Evolutionary conservation across 2,113 vertebrate genomes (phyloP).

Genomic region (Rhynchopsitta pachyrhyncha): DNA sequence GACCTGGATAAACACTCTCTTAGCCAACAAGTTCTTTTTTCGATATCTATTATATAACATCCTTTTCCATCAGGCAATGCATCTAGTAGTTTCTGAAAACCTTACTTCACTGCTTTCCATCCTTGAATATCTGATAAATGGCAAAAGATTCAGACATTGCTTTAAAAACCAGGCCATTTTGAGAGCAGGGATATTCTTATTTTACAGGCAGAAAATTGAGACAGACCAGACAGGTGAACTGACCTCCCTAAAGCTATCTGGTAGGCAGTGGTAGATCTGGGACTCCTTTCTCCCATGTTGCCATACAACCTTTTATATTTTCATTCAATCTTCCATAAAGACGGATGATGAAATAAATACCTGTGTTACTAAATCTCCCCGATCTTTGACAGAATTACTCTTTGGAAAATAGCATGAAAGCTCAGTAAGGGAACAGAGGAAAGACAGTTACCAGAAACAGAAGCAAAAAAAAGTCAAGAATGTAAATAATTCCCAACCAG

Average conservation of each 20-base stretch:
- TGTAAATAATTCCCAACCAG: background rate
- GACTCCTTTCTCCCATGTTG: background rate
- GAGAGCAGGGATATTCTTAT: background rate
- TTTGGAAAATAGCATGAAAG: background rate
- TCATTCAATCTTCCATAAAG: background rate
- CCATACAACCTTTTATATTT: background rate
- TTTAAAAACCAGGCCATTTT: background rate
- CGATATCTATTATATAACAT: background rate
- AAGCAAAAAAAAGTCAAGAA: background rate
- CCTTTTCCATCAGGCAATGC: background rate
- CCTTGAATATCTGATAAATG: background rate
- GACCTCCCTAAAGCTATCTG: background rate
- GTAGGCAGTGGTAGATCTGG: background rate
- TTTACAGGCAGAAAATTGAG: background rate
- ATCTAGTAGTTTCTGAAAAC: background rate
- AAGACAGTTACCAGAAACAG: background rate
- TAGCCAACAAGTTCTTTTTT: background rate
- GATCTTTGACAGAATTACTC: background rate
- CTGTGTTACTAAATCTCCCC: background rate
- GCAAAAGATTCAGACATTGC: background rate
- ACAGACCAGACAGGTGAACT: background rate
- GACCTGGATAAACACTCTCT: background rate
- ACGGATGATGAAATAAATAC: background rate
- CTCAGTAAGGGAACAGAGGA: background rate
- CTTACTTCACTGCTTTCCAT: background rate